Conservation (phyloP, 2,888 invertebrate species). For the Lasioglossum vierecki region DNA sequence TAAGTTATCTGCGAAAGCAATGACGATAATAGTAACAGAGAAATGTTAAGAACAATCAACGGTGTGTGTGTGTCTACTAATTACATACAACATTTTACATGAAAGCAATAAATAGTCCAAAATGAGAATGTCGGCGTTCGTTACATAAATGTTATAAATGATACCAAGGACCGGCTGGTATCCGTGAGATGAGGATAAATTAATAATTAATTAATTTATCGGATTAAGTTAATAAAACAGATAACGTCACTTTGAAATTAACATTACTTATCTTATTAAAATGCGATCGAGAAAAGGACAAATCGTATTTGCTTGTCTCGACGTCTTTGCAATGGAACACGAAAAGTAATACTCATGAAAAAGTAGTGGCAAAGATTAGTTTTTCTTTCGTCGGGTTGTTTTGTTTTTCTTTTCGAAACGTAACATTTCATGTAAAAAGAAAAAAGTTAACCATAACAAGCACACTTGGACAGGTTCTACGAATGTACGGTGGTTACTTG, state of each 20-base stretch:
- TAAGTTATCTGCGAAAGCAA: slow-evolving; percentile 53
- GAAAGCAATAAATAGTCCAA: slow-evolving; percentile 72
- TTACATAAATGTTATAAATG: slow-evolving; percentile 42
- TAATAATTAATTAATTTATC: not conserved
- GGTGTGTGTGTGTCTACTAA: slow-evolving; percentile 49
- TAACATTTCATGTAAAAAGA: slow-evolving; percentile 14
- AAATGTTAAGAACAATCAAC: slow-evolving; percentile 64
- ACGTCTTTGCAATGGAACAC: slow-evolving; percentile 71
- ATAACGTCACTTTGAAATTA: slow-evolving; percentile 41
- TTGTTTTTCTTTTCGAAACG: slow-evolving; percentile 1
- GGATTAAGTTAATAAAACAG: slow-evolving; percentile 45
- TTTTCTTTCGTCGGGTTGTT: not conserved
- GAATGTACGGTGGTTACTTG: slow-evolving; percentile 18
- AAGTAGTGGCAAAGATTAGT: slow-evolving; percentile 41
- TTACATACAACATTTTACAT: slow-evolving; percentile 69
- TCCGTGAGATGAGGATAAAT: slow-evolving; percentile 42
- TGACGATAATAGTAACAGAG: slow-evolving; percentile 60
- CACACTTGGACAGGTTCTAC: slow-evolving; percentile 43
- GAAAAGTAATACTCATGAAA: slow-evolving; percentile 55
- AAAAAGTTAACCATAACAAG: slow-evolving; percentile 25
- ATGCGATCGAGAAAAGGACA: slow-evolving; percentile 68
- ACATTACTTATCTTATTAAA: slow-evolving; percentile 60
- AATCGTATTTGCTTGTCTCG: slow-evolving; percentile 67
- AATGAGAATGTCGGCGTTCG: slow-evolving; percentile 61
- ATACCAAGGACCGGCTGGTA: slow-evolving; percentile 39